Base-by-base conservation (phyloP, 2,888 invertebrate genomes). In the Oscheius sp. region DNA sequence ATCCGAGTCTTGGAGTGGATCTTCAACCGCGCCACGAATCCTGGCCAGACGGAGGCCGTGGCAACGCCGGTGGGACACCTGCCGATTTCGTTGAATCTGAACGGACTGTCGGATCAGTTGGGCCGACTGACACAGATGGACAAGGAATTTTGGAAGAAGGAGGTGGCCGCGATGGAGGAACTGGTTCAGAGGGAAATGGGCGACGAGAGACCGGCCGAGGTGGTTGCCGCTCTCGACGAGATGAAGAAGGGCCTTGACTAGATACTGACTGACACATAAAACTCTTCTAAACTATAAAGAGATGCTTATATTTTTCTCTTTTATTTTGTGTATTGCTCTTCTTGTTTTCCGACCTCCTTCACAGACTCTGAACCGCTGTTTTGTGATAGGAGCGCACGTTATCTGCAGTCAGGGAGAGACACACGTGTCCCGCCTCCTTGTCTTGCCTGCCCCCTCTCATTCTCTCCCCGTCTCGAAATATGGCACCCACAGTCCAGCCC, bases 1-100 rank as follows among this genome's bases (percentile, higher is more conserved):
- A 92, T 93, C 1, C 92, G 98, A n/a, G 96, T 98, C 0, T 91
- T 98, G 35, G 97, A 98, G 86, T 98, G 98, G 97, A 83, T 85
- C 35, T 70, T 71, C 25, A 69, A 69, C 12, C 71, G 82, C 13
- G 64, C 64, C 25, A 43, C 29, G 21, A 56, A 46, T 12, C 49
- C 55, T n/a, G 13, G 13, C 6, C 16, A 23, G 43, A 55, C 52
- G 25, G 43, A 16, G 5, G 49, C 25, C 0, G 46, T 68, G 12
- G 25, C 29, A 25, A 68, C 58, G 27, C 46, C 73, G 46, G 29
- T 66, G 9, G 73, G 73, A 25, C 41, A 49, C 25, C 16, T 68
- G 18, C 73, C 73, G 9, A 55, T 55, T 45, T 7, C 21, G 59
- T 52, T 73, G 41, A 66, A 68, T 27, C 52, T 41, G 49, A 29